Evolutionary conservation across 2,113 vertebrate genomes (phyloP).

Genomic region (Buteo buteo): DNA sequence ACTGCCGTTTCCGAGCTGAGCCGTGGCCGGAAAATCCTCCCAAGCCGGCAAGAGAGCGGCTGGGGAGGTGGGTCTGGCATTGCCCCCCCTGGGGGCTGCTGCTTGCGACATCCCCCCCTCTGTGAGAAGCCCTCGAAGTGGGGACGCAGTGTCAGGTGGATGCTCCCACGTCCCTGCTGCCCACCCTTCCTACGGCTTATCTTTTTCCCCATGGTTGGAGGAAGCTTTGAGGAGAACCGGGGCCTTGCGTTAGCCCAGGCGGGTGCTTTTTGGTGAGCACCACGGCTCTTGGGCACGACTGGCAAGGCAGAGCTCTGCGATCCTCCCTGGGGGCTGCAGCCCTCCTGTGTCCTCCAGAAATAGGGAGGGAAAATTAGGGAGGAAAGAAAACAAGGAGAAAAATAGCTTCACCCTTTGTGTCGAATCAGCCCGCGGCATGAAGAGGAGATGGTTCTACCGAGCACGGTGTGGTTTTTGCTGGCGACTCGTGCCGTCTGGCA

Average conservation of each 20-base stretch:
- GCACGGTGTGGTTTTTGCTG: rapidly evolving
- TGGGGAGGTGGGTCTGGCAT: not conserved
- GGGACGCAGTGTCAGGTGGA: rapidly evolving
- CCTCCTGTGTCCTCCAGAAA: not conserved
- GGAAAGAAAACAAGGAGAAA: not conserved
- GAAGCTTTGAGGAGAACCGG: not conserved
- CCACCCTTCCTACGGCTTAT: not conserved
- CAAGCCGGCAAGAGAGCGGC: rapidly evolving
- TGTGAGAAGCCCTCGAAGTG: not conserved
- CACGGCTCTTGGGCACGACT: not conserved
- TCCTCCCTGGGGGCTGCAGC: not conserved
- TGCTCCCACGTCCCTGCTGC: not conserved
- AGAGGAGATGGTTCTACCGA: not conserved
- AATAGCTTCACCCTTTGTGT: not conserved
- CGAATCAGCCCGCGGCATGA: rapidly evolving
- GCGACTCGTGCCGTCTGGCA: rapidly evolving
- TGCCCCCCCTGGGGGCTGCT: not conserved
- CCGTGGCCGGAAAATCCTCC: not conserved
- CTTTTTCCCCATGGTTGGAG: not conserved
- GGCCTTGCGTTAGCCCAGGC: not conserved
- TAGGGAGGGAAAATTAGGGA: not conserved
- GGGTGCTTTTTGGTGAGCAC: not conserved
- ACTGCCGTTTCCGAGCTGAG: not conserved
- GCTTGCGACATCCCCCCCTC: not conserved
- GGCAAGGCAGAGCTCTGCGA: not conserved